Base-by-base conservation (phyloP, 2,888 invertebrate genomes). In the Diloba caeruleocephala region DNA sequence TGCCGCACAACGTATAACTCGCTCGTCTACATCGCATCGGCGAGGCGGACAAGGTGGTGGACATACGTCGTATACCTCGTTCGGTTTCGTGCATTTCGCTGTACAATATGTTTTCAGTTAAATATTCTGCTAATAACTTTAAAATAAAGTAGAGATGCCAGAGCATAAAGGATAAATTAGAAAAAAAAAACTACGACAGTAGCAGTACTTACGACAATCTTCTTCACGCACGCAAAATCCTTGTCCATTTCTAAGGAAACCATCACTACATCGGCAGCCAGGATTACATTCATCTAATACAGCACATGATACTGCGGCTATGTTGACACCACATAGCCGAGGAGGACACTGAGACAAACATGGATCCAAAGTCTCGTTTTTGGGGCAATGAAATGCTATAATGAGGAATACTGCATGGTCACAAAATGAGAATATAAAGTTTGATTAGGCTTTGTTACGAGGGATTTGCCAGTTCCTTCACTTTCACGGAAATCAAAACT, bases 51-150 rank as follows among this genome's bases (percentile, higher is more conserved):
- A 78, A 0, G 50, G 39, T 1, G 55, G 51, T 0, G 66, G 67
- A 14, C 79, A 79, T 12, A 54, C 26, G 29, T 74, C 75, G 45
- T 72, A 79, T 1, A 65, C 55, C 52, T 81, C 76, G 42, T 79
- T 72, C 1, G 15, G 25, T 1, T 52, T 55, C 3, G 10, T 36
- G 37, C 78, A 76, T 48, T 37, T 51, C n/a, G 63, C 69, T 75
- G 44, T 17, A 17, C n/a, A n/a, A n/a, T n/a, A n/a, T n/a, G n/a
- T n/a, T n/a, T n/a, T n/a, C n/a, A n/a, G n/a, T n/a, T n/a, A n/a
- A n/a, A n/a, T n/a, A n/a, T n/a, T n/a, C n/a, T n/a, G n/a, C n/a
- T n/a, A n/a, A n/a, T n/a, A n/a, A n/a, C n/a, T n/a, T n/a, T n/a
- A n/a, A n/a, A n/a, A n/a, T n/a, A n/a, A n/a, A n/a, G n/a, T n/a